Base-by-base conservation (phyloP, 2,797 vertebrate species). In the Stomatorhinus walkeri region DNA sequence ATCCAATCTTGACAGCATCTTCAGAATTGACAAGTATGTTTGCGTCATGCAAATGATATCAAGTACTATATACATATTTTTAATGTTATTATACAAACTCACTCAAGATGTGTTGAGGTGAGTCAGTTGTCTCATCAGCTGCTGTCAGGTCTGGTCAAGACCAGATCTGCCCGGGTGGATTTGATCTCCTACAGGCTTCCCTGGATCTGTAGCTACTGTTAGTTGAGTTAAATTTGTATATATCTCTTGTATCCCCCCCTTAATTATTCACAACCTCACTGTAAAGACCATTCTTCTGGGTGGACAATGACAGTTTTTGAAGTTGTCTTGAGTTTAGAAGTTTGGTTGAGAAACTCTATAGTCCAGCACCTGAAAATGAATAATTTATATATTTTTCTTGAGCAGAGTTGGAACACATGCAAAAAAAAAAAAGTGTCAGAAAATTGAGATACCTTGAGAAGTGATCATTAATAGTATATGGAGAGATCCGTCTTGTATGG, bases 1-100 rank as follows among this genome's bases (percentile, higher is more conserved):
- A 87, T 56, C 51, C 52, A 59, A 22, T 51, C 28, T 59, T 32
- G 28, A 90, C 91, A 91, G 93, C 94, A 95, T 92, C 92, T 93
- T 89, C 92, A 90, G 95, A 43, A 87, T 28, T 5, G n/a, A 46
- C 56, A 52, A 46, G n/a, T 46, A 28, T 43, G 40, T 87, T 87
- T 64, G 87, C 36, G n/a, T 52, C 61, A 24, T 52, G 56, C 56
- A 87, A 87, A 87, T 64, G 56, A 68, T 36, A 68, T 64, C 6
- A 61, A 48, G 7, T 68, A 46, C 5, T 87, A n/a, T 48, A 68
- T 64, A 36, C 1, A n/a, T 87, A 87, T 46, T 64, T 64, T 87
- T 48, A 49, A 24, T 46, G 36, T 28, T 28, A 43, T 87, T 64
- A 43, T 87, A 28, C 61, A 48, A 48, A 87, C 36, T n/a, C 43